Base-by-base conservation (phyloP, 1,140 invertebrate genomes). In the Octopus bimaculoides region DNA sequence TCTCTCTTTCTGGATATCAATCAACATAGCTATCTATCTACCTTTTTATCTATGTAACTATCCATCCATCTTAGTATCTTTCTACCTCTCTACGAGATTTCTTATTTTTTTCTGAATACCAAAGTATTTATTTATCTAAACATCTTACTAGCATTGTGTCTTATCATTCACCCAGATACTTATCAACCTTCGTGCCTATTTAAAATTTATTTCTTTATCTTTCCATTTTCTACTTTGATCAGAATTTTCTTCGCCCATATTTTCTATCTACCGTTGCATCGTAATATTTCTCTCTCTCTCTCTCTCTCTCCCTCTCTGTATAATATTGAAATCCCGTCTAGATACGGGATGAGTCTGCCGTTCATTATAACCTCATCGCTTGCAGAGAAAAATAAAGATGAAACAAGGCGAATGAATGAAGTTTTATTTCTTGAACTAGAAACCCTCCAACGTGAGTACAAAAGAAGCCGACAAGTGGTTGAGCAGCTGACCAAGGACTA, bases 401-500 rank as follows among this genome's bases (percentile, higher is more conserved):
- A 88, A 69, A 81, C 83, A 4, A 77, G 82, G 54, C 77, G 81
- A 56, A 83, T 85, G 54, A 85, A 87, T 66, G 87, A 87, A 81
- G 80, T 82, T 10, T 77, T 88, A 74, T 84, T 80, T 74, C 79
- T 80, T 8, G 87, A 88, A 76, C 77, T 85, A 26, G 85, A 87
- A 54, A 80, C 79, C 8, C 75, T 86, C 8, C 81, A 84, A 26
- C 79, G 84, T 54, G 86, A 88, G 20, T 82, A 87, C 69, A 88
- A 88, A 80, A 83, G 85, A 61, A 80, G 85, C 0, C 82, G 84
- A 74, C 85, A 86, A 77, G 84, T 87, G 0, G 82, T 88, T 14
- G 86, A 87, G n/a, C 86, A 86, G 78, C 83, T 88, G 52, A 74
- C 73, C 54, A 81, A 83, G 55, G 87, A 88, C 54, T 88, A 88